These are phyloP conservation scores for Ailurus styani DNA, from an alignment of 2,113 vertebrate species.

Conservation along the genomic window DNA sequence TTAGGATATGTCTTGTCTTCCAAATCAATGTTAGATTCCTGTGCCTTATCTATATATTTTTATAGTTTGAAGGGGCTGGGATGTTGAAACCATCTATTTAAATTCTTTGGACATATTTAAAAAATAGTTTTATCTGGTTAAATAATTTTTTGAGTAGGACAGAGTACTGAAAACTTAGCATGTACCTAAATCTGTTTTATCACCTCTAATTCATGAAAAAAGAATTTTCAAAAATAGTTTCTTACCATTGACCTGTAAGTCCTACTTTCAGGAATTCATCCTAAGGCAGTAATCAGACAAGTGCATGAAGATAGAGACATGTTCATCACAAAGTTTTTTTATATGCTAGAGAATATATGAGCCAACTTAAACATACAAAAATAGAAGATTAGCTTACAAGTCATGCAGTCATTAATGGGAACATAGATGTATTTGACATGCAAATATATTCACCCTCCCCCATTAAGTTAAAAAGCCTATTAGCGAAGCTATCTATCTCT, in stretches of 20 bases:
- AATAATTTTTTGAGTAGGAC: background rate
- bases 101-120: constrained; percentile 19
- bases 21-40: constrained; percentile 40
- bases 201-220: background rate
- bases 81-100: background rate
- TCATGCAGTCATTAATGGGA: background rate
- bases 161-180: background rate
- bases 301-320: background rate
- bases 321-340: background rate
- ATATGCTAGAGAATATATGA: background rate
- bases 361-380: background rate
- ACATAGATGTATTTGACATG: background rate
- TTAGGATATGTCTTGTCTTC: constrained; percentile 50
- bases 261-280: constrained; percentile 1
- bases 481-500: background rate
- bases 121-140: background rate
- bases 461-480: background rate
- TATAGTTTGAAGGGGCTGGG: background rate
- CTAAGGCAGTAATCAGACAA: background rate
- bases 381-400: background rate
- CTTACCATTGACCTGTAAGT: background rate
- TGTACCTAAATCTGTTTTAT: background rate
- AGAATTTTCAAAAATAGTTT: background rate
- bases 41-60: background rate
- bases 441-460: background rate